Percentiles rank a stretch among this genome's conserved stretches.
phyloP scores from a whole-genome alignment of 2,113 vertebrate genomes.

The Connochaetes taurinus region DNA sequence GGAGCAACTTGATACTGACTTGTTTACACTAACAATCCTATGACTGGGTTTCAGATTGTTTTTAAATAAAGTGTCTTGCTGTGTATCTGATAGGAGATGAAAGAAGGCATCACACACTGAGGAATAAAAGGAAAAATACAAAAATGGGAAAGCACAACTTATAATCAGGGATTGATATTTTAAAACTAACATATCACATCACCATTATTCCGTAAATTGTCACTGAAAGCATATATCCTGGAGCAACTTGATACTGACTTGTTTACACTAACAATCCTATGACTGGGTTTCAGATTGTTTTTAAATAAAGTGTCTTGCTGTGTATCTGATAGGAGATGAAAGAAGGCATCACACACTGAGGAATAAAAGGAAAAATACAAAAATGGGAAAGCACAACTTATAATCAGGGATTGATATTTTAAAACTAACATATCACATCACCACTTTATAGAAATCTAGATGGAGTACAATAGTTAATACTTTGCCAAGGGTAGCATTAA shows the following conservation, averaged over 20 bases:
- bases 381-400: neutral
- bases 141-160: neutral
- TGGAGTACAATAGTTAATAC: conserved; percentile 17
- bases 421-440: neutral
- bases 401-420: neutral
- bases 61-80: neutral
- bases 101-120: neutral
- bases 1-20: neutral
- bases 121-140: neutral
- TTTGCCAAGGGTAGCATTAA: conserved; percentile 10
- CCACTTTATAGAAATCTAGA: neutral
- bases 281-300: neutral
- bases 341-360: neutral
- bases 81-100: neutral
- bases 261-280: neutral
- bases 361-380: neutral
- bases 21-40: neutral
- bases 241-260: neutral
- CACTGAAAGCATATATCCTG: neutral
- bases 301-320: neutral
- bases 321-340: neutral
- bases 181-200: neutral
- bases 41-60: neutral
- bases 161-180: neutral
- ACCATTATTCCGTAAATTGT: neutral